Conservation (phyloP, 2,888 invertebrate genomes). For the Barypeithes pellucidus region DNA sequence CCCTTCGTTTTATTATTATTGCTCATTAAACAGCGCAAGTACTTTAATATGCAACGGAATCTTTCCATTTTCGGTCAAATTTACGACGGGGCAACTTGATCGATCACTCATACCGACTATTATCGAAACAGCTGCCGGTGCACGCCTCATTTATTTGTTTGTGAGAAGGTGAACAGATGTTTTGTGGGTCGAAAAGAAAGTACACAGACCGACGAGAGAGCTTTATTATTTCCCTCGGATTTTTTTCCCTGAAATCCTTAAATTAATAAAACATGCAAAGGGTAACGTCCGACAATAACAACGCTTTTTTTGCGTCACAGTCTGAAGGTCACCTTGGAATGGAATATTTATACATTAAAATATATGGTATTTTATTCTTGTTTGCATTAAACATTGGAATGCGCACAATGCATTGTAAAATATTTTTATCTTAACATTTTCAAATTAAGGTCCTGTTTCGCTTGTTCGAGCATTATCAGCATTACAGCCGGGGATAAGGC, state of each 20-base stretch:
- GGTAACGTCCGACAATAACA: background rate
- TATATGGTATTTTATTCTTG: background rate
- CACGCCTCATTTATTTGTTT: conserved; percentile 39
- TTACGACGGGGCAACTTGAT: background rate
- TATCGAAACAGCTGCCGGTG: conserved; percentile 36
- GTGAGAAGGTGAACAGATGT: conserved; percentile 48
- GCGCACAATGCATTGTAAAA: too few species aligned
- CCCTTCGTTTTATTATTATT: background rate
- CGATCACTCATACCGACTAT: conserved; percentile 1
- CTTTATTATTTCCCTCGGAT: conserved; percentile 1
- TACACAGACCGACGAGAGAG: conserved; percentile 27
- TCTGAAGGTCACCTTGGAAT: conserved; percentile 30
- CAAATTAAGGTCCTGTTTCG: too few species aligned
- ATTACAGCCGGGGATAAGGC: too few species aligned
- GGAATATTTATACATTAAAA: background rate
- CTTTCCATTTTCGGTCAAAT: conserved; percentile 19
- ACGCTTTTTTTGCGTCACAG: background rate
- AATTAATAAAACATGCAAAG: background rate
- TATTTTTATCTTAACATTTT: too few species aligned
- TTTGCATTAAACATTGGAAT: too few species aligned
- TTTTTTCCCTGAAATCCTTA: background rate
- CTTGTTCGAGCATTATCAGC: too few species aligned
- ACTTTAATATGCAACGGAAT: background rate
- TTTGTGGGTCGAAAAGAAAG: conserved; percentile 36
- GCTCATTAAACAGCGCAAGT: background rate